These are phyloP conservation scores for Byasa hedistus DNA, from an alignment of 2,888 invertebrate species.

Conservation along the genomic window DNA sequence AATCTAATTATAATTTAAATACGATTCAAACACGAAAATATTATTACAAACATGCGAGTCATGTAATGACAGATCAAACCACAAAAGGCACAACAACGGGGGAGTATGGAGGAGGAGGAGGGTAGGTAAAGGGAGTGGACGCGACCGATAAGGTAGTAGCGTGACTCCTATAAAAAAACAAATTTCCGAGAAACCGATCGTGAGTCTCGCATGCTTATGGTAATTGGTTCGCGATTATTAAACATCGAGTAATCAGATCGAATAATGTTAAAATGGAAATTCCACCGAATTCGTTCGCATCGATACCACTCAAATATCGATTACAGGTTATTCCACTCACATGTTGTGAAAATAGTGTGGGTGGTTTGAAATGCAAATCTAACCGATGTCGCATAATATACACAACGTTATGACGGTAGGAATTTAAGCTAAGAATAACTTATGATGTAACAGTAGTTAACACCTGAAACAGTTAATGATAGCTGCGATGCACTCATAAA, in stretches of 20 bases:
- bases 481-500: conserved; percentile 17
- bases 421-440: too few relatives aligned
- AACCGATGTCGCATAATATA: too few relatives aligned
- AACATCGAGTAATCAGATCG: conserved; percentile 20
- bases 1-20: neutral
- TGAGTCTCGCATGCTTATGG: conserved; percentile 10
- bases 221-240: conserved; percentile 21
- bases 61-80: neutral
- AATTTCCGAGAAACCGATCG: conserved; percentile 27
- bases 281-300: neutral
- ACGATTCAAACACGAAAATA: conserved; percentile 11
- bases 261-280: conserved; percentile 18
- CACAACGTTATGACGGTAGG: too few relatives aligned
- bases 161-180: conserved; percentile 27
- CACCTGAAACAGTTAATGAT: too few relatives aligned
- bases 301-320: conserved; percentile 17
- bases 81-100: too few relatives aligned
- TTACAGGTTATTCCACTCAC: conserved; percentile 10
- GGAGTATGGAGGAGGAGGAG: neutral
- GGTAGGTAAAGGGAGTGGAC: neutral
- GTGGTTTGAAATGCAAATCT: neutral
- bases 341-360: neutral
- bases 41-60: conserved; percentile 10
- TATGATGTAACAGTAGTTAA: too few relatives aligned
- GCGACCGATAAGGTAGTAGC: conserved; percentile 24